Evolutionary conservation across 2,888 invertebrate species (phyloP), one percentile per base, ranked within the genome.

Genomic region (Ommatoiulus sabulosus): DNA sequence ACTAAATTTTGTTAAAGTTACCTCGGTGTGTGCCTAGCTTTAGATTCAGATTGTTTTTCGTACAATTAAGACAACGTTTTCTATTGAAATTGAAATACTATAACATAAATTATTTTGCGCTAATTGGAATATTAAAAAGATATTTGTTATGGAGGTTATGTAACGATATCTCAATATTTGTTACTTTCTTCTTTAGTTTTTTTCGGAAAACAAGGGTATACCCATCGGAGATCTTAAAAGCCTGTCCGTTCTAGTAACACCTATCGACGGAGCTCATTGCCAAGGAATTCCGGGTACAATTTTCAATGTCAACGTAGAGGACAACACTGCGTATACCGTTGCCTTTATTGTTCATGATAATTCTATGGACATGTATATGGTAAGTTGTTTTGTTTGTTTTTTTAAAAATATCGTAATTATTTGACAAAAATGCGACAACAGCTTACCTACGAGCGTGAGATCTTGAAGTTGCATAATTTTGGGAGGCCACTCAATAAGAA

Each of bases 311-410:
- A 35, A 15, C 7, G 10, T 44, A 15, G 17, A 17, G 1, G n/a
- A 86, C 8, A 8, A 43, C 0, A 12, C n/a, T 86, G 87, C 87
- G 10, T 44, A 12, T 24, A 87, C 87, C 2, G 87, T 46, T 2
- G 72, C 44, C 3, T 80, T 80, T 72, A 80, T n/a, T 43, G 72
- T 63, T n/a, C n/a, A 44, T 46, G 80, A 80, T 8, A 46, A 72
- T 10, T 2, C 12, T 10, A 3, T 80, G n/a, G 43, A 87, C 44
- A 80, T 87, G 87, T 44, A 17, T 8, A 7, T 80, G 63, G 87
- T 87, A 17, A 87, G 87, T 72, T 46, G 17, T 48, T 86, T 35
- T 7, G 17, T 80, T 24, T 24, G 6, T 80, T 80, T 80, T 17
- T 80, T 7, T 3, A 80, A 80, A 24, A 80, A 80, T 24, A 80